A percentile compares a stretch with the other conserved stretches of the same genome.
phyloP scores from a whole-genome alignment of 37 sponge, comb jelly and placozoan species.

The Tethya wilhelma region DNA sequence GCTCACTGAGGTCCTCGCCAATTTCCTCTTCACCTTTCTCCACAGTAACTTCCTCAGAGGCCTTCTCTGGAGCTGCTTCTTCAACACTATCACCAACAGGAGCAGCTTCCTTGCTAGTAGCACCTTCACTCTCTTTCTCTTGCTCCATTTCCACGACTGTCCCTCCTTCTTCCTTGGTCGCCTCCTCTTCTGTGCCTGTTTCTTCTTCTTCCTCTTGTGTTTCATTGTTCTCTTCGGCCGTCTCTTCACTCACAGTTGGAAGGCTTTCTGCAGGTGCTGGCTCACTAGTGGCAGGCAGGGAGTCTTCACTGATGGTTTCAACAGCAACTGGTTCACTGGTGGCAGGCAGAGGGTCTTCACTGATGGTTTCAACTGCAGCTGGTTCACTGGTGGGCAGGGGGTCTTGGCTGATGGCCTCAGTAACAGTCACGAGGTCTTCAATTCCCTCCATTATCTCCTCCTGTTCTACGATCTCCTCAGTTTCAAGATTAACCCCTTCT shows the following conservation, averaged over 20 bases:
- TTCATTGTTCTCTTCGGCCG: neutral
- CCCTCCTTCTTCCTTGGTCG: neutral
- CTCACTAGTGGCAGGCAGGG: too few species aligned
- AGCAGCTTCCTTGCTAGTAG: neutral
- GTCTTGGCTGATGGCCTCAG: too few species aligned
- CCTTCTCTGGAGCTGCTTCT: neutral
- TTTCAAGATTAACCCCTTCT: neutral
- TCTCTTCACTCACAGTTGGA: neutral
- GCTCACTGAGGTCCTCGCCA: neutral
- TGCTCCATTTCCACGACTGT: neutral
- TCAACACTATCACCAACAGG: too few species aligned
- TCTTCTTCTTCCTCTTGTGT: conserved; percentile 4
- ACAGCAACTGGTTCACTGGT: too few species aligned
- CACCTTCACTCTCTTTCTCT: neutral
- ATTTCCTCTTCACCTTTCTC: neutral
- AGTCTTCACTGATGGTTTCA: too few species aligned
- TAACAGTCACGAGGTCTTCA: too few species aligned
- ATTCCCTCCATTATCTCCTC: conserved; percentile 15
- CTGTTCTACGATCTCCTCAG: neutral
- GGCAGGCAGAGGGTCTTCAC: too few species aligned
- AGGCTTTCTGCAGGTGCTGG: neutral
- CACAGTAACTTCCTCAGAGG: neutral
- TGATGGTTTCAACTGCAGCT: too few species aligned
- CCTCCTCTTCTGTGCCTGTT: neutral
- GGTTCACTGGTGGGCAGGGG: too few species aligned